Evolutionary conservation across 2,113 vertebrate species (phyloP).

Genomic region (Gopherus evgoodei): DNA sequence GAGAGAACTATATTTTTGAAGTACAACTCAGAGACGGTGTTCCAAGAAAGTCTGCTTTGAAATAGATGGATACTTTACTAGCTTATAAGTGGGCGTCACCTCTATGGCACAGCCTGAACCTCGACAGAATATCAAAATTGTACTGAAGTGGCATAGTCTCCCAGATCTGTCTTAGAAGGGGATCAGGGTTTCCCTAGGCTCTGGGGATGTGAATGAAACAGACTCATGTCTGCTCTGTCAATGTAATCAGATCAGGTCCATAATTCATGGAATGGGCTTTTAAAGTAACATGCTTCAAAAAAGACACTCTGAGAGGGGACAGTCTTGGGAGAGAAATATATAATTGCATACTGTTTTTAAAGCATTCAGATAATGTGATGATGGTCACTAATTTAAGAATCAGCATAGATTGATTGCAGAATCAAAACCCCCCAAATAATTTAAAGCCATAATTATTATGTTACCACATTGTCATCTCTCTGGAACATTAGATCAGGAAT

Average conservation of each 20-base stretch:
- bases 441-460: background rate
- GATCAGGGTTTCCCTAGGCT: constrained; percentile 29
- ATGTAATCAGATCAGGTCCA: background rate
- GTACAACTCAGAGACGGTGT: background rate
- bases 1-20: background rate
- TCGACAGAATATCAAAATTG: constrained; percentile 5
- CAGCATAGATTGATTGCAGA: background rate
- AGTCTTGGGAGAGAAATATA: background rate
- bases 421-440: background rate
- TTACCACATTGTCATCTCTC: constrained; percentile 61
- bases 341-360: background rate
- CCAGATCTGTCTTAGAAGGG: constrained; percentile 7
- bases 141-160: background rate
- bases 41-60: background rate
- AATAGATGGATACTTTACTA: background rate
- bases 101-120: accelerated
- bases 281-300: background rate
- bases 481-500: constrained; percentile 33
- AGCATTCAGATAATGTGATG: background rate
- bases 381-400: background rate
- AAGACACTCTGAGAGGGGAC: background rate
- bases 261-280: background rate
- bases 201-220: background rate
- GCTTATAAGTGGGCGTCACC: background rate
- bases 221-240: background rate